These are phyloP conservation scores for Macaria liturata DNA, from an alignment of 2,888 invertebrate species.

Conservation along the genomic window DNA sequence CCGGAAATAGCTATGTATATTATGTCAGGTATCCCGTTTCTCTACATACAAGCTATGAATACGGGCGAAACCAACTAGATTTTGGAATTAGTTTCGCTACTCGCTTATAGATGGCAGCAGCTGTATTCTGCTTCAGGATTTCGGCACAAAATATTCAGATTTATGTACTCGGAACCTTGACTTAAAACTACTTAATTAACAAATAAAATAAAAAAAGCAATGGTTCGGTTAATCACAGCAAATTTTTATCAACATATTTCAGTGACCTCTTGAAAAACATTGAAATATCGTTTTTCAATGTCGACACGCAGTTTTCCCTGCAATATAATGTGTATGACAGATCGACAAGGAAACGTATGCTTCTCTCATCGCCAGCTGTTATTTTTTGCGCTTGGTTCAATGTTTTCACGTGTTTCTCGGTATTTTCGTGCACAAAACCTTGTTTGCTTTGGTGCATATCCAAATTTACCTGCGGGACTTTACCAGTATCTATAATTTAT, in stretches of 20 bases:
- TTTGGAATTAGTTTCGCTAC: slow-evolving; percentile 54
- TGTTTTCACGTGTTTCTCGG: slow-evolving; percentile 21
- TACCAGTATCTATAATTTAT: background rate
- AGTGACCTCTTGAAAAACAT: slow-evolving; percentile 3
- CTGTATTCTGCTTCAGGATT: background rate
- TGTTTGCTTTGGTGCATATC: slow-evolving; percentile 22
- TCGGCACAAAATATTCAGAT: too few relatives aligned
- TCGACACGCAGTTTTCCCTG: slow-evolving; percentile 3
- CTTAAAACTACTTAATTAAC: too few relatives aligned
- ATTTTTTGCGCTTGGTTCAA: slow-evolving; percentile 22
- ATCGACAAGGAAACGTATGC: slow-evolving; percentile 26
- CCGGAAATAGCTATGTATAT: slow-evolving; percentile 61
- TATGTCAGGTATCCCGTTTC: slow-evolving; percentile 11
- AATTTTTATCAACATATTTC: too few relatives aligned
- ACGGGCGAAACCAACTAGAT: slow-evolving; percentile 38
- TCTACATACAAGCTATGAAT: slow-evolving; percentile 18
- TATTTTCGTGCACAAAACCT: slow-evolving; percentile 20
- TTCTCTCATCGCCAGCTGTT: slow-evolving; percentile 16
- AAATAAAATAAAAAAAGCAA: too few relatives aligned
- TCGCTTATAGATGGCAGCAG: slow-evolving; percentile 64
- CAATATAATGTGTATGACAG: slow-evolving; percentile 16
- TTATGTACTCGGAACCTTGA: too few relatives aligned
- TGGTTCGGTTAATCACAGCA: too few relatives aligned
- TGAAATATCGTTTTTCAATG: slow-evolving; percentile 15
- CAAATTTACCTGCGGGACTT: slow-evolving; percentile 20